These are phyloP conservation scores for Equus quagga DNA, from an alignment of 2,113 vertebrate genomes.

Conservation along the genomic window DNA sequence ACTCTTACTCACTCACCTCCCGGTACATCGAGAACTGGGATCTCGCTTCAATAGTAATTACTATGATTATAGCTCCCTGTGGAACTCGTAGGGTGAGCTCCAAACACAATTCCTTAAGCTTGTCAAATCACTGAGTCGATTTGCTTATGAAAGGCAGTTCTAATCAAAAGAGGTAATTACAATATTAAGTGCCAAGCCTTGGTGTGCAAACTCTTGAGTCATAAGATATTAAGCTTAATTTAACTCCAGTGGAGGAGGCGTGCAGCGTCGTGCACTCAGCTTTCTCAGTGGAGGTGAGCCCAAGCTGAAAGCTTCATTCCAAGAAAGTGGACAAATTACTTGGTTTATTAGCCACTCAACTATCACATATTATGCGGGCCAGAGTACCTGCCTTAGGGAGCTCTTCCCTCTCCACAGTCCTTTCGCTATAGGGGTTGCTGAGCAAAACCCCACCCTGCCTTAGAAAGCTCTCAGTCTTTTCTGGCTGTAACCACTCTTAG, in stretches of 20 bases:
- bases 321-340: slow-evolving; percentile 69
- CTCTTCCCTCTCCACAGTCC: neutral
- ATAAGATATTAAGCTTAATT: slow-evolving; percentile 78
- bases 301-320: slow-evolving; percentile 60
- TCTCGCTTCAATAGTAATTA: slow-evolving; percentile 81
- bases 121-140: slow-evolving; percentile 77
- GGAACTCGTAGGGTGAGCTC: slow-evolving; percentile 67
- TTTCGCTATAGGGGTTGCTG: neutral
- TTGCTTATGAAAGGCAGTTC: slow-evolving; percentile 81
- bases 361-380: neutral
- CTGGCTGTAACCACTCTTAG: neutral
- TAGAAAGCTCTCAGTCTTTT: neutral
- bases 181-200: slow-evolving; percentile 80
- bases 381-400: neutral
- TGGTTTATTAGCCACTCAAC: slow-evolving; percentile 1
- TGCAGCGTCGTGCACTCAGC: neutral
- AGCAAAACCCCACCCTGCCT: neutral
- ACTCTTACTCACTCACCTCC: slow-evolving; percentile 75
- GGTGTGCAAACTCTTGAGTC: slow-evolving; percentile 76
- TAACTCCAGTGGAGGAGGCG: slow-evolving; percentile 53
- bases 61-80: slow-evolving; percentile 61
- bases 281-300: slow-evolving; percentile 8
- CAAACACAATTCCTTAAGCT: slow-evolving; percentile 73
- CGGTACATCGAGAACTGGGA: slow-evolving; percentile 63
- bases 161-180: slow-evolving; percentile 81